phyloP scores from a whole-genome alignment of 2,888 invertebrate genomes.

The Cantharis flavilabris region DNA sequence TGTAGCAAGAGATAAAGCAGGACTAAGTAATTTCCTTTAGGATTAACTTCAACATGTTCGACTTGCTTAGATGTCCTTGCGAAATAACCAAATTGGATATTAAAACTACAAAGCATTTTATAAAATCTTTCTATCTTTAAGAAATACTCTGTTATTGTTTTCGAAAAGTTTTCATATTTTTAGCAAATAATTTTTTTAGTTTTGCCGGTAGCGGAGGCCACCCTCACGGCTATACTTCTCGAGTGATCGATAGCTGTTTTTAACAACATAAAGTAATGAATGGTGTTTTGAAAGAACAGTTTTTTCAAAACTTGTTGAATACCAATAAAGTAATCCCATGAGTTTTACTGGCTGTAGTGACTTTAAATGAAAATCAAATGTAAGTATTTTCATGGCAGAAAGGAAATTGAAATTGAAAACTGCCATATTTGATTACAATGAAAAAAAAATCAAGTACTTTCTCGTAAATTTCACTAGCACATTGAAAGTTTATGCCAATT shows the following conservation, averaged over 20 bases:
- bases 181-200: background rate
- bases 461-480: background rate
- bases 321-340: background rate
- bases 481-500: background rate
- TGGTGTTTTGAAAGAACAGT: background rate
- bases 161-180: background rate
- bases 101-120: background rate
- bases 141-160: background rate
- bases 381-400: background rate
- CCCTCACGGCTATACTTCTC: background rate
- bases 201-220: background rate
- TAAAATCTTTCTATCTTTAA: background rate
- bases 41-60: background rate
- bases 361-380: background rate
- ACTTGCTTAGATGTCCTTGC: background rate
- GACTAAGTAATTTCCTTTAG: background rate
- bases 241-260: background rate
- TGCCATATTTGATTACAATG: background rate
- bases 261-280: background rate
- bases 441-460: background rate
- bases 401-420: background rate
- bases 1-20: background rate
- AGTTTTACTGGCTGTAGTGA: background rate
- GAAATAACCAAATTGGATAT: background rate
- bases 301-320: background rate